phyloP scores from a whole-genome alignment of 2,888 invertebrate species.

The Latrodectus hesperus region DNA sequence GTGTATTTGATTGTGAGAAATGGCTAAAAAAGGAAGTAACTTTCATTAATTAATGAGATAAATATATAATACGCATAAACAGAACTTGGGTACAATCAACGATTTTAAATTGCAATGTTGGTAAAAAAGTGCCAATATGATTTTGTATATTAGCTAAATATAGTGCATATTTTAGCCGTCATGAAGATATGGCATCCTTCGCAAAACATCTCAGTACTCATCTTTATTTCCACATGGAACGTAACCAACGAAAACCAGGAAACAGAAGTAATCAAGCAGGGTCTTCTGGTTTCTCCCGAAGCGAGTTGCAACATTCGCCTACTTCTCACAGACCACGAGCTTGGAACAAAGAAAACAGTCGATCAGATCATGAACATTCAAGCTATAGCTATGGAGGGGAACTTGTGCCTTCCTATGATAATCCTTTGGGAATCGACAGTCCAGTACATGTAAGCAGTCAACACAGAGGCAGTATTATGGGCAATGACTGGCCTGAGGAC shows the following conservation, averaged over 20 bases:
- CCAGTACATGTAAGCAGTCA: constrained; percentile 34
- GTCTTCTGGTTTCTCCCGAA: constrained; percentile 52
- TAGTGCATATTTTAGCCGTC: constrained; percentile 6
- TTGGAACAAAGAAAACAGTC: constrained; percentile 61
- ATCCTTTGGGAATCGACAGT: constrained; percentile 7
- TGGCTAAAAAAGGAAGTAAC: too few relatives aligned
- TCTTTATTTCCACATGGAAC: constrained; percentile 68
- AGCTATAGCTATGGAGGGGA: constrained; percentile 35
- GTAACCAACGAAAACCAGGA: constrained; percentile 44
- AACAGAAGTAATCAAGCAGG: constrained; percentile 45
- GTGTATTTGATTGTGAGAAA: too few relatives aligned
- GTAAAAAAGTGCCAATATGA: too few relatives aligned
- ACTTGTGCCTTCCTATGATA: constrained; percentile 49
- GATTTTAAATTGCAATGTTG: too few relatives aligned
- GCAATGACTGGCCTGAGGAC: constrained; percentile 64
- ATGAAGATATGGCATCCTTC: constrained; percentile 68
- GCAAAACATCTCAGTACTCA: constrained; percentile 69
- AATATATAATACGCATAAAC: too few relatives aligned
- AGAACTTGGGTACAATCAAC: too few relatives aligned
- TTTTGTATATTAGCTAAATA: too few relatives aligned
- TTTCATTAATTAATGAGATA: too few relatives aligned
- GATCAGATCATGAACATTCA: constrained; percentile 30
- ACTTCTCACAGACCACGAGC: constrained; percentile 29
- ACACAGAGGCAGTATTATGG: constrained; percentile 60
- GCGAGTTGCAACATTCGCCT: constrained; percentile 37